These are phyloP conservation scores for Champsocephalus gunnari DNA, from an alignment of 2,797 vertebrate species.

Conservation along the genomic window DNA sequence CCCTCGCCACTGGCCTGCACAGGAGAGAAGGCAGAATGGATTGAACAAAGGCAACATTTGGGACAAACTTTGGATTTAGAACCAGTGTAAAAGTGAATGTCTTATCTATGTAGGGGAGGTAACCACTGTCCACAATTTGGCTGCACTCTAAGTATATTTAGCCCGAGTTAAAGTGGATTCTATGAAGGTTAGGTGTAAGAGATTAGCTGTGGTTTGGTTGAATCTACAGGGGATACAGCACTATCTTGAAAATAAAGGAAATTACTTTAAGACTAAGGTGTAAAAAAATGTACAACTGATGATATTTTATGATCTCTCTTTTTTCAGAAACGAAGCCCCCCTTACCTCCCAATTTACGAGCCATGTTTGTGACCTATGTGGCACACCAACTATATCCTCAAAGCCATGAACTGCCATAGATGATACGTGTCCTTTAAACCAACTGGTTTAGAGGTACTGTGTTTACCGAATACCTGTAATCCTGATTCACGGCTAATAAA, in stretches of 20 bases:
- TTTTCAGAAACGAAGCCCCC: neutral
- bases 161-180: neutral
- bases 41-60: neutral
- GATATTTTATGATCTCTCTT: neutral
- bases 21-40: neutral
- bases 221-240: neutral
- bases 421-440: slow-evolving; percentile 50
- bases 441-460: neutral
- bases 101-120: neutral
- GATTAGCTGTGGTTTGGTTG: neutral
- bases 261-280: neutral
- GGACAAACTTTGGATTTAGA: slow-evolving; percentile 27
- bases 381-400: neutral
- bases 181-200: neutral
- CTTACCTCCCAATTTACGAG: neutral
- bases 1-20: slow-evolving; percentile 86
- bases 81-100: neutral
- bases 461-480: neutral
- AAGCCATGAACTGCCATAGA: neutral
- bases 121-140: neutral
- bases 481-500: neutral
- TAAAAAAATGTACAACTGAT: neutral
- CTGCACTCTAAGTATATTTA: neutral
- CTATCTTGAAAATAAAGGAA: neutral
- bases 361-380: neutral